Base-by-base conservation (phyloP, 2,113 vertebrate genomes). In the Indri indri region DNA sequence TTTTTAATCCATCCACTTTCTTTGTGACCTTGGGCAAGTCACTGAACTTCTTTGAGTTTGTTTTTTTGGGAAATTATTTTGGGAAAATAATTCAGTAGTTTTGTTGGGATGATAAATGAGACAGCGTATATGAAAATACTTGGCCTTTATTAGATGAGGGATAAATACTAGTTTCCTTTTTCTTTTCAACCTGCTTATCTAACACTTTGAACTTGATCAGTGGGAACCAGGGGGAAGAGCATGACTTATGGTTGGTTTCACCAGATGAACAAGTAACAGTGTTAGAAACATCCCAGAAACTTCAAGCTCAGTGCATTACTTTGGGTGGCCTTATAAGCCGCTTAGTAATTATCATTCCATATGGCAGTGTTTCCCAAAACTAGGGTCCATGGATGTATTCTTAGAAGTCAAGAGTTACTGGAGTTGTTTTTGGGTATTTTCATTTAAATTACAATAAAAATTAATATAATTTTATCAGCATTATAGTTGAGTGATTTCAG, bases 121-220 rank as follows among this genome's bases (percentile, higher is more conserved):
- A 82, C 68, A 22, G 47, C 71, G 5, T 27, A 30, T 50, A 81
- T 34, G 13, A 59, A 90, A 88, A 37, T 20, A 95, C 14, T 25
- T 74, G 42, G 27, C 2, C 23, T 59, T 85, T 57, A 71, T 93
- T 61, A 81, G 37, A 45, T 61, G n/a, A 70, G 89, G 47, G 92
- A 76, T 83, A 90, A 82, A 77, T 74, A 68, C 14, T 66, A 52
- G 61, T 88, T 97, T 90, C n/a, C 63, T 68, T 84, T 96, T 81
- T 57, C 42, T 90, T 77, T 71, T 95, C 37, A 89, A 82, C 12
- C 34, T 94, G 65, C 23, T 97, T 85, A 85, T 68, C 32, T 82
- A 73, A 73, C 59, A 61, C 40, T 84, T 91, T 95, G 66, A 79
- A 83, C 47, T 73, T 88, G 47, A 88, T 65, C 47, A 50, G 13